Percentiles rank a stretch among this genome's conserved stretches.
These are phyloP conservation scores for Chloebia gouldiae DNA, from an alignment of 2,113 vertebrate genomes.

Conservation along the genomic window DNA sequence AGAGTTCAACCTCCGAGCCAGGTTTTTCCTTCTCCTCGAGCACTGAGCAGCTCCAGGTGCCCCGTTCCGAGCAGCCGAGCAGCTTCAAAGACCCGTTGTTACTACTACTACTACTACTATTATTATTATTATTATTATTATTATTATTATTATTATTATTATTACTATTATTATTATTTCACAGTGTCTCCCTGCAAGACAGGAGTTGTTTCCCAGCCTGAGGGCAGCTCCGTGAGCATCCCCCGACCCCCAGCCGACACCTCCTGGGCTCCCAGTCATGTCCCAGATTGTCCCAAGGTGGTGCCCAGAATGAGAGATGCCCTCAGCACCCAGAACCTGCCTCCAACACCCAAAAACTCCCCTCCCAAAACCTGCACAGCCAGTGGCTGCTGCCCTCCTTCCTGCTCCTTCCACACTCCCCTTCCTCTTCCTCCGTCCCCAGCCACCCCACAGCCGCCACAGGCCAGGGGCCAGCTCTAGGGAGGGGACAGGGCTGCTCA, in stretches of 20 bases:
- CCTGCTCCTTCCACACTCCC: not conserved
- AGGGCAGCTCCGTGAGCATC: not conserved
- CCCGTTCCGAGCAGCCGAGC: not conserved
- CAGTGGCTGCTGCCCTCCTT: not conserved
- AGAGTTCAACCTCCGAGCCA: not conserved
- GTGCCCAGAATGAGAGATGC: not conserved
- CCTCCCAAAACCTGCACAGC: not conserved
- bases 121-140: no score
- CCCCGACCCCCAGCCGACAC: not conserved
- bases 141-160: no score
- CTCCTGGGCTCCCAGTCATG: not conserved
- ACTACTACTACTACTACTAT: no score
- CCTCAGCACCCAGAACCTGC: not conserved
- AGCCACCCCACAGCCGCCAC: not conserved
- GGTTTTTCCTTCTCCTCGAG: not conserved
- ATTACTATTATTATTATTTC: no score
- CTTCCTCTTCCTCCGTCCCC: not conserved
- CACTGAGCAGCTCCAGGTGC: not conserved
- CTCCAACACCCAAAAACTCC: not conserved
- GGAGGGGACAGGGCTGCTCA: not conserved
- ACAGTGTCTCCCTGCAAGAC: accelerated
- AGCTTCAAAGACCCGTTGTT: not conserved
- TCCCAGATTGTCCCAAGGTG: accelerated
- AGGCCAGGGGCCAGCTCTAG: not conserved
- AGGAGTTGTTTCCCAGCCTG: not conserved